Base-by-base conservation (phyloP, 2,113 vertebrate genomes). In the Cynopterus brachyotis region DNA sequence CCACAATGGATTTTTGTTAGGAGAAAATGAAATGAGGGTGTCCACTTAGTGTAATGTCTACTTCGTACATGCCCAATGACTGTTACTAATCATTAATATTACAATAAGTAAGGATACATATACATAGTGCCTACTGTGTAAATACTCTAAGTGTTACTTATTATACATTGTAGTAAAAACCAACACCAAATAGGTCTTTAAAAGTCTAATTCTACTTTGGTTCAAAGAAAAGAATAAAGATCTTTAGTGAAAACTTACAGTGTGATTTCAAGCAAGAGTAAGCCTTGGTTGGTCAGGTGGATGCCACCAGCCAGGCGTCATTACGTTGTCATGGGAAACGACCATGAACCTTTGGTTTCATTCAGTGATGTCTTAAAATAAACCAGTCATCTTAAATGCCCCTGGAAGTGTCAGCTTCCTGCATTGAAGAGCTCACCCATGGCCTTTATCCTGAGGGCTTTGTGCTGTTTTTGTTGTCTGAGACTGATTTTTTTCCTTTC, bases 361-460 rank as follows among this genome's bases (percentile, higher is more conserved):
- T 88, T 85, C 15, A 15, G 22, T 3, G 5, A 42, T 16, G 37
- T 24, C 72, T n/a, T 66, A 9, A 73, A 40, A 26, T 45, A 50
- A 64, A 24, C 6, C 60, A 67, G 7, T 42, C 40, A 32, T 64
- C 84, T 30, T 1, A 59, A 40, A 12, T 2, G 1, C 26, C 81
- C 19, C 75, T 19, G 84, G 72, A 40, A 60, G 55, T 28, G 47
- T 73, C 3, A 3, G 22, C 70, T n/a, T 66, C 6, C 10, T 1
- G 30, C 11, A 2, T 66, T 26, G 12, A n/a, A 1, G 0, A 24
- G 73, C 47, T 26, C 13, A 0, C 9, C 8, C 32, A 1, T 0
- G 26, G 50, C 32, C 12, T 90, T 53, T 59, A 1, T 13, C 53
- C 32, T 22, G 32, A 53, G n/a, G 42, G 19, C 62, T 60, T 37